Evolutionary conservation across 2,113 vertebrate species (phyloP).

Genomic region (Hippopotamus amphibius): DNA sequence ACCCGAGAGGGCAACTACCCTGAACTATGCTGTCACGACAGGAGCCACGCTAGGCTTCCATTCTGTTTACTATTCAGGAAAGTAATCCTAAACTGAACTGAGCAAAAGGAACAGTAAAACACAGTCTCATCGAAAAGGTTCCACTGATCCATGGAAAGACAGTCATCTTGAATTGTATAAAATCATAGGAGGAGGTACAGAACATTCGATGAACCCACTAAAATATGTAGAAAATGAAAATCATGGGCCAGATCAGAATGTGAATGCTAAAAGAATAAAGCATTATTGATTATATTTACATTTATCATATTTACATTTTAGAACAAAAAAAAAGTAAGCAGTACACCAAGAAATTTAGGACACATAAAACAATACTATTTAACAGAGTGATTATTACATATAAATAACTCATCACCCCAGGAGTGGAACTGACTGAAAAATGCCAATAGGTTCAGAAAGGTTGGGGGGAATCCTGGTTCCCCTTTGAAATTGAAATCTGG

Average conservation of each 20-base stretch:
- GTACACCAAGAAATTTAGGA: not conserved
- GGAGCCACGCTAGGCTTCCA: not conserved
- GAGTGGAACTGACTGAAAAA: not conserved
- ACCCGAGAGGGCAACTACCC: not conserved
- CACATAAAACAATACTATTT: not conserved
- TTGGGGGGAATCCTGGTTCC: not conserved
- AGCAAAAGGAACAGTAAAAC: not conserved
- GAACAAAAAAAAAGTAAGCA: not conserved
- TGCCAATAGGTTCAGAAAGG: not conserved
- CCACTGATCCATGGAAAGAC: not conserved
- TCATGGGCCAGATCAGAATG: not conserved
- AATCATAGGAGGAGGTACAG: not conserved
- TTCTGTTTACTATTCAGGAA: not conserved
- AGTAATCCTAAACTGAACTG: not conserved
- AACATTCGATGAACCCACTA: not conserved
- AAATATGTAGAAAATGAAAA: not conserved
- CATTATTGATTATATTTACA: not conserved
- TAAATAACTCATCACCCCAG: not conserved
- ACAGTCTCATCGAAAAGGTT: not conserved
- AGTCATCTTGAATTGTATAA: not conserved
- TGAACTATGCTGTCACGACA: not conserved
- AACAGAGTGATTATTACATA: not conserved
- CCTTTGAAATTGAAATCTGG: not conserved
- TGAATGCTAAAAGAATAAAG: not conserved
- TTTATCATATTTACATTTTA: not conserved